Base-by-base conservation (phyloP, 2,113 vertebrate genomes). In the Baryphthengus martii region DNA sequence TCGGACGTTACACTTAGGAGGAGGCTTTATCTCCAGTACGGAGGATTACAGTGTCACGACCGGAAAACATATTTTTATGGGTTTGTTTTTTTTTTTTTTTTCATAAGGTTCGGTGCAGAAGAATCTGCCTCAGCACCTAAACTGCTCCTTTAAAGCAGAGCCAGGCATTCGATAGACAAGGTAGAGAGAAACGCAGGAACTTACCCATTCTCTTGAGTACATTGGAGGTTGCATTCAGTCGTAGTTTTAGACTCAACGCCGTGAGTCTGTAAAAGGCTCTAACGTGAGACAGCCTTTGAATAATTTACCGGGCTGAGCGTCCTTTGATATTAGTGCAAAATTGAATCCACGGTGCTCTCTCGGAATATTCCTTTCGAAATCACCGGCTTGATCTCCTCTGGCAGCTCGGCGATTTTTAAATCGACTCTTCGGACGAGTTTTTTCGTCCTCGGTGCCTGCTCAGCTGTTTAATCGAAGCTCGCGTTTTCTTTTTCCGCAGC, bases 161-260 rank as follows among this genome's bases (percentile, higher is more conserved):
- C 94, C 3, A 6, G n/a, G 95, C 90, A 68, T 93, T 96, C 94
- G 18, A 89, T 90, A 78, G 53, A 94, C 49, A 97, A 95, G 93
- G 94, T 79, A 97, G 6, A 96, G 95, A 98, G 97, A 98, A 99
- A 98, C 89, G 91, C 96, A 95, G 96, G 95, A 98, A 99, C 99
- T 99, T 99, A 99, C 99, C 99, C 99, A 99, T 99, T 99, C 99
- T 99, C 99, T 99, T 99, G 99, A 99, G 99, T 97, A 99, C 99
- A 99, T 99, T 99, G 98, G 98, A 98, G 99, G 98, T 98, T 99
- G 99, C 99, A 99, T 99, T 99, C 99, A 99, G 99, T 99, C 99
- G 98, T 99, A 98, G 98, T 99, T 98, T 98, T 97, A 99, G 98
- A 99, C 98, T 98, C 98, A 98, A 98, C 98, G 97, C 98, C 95